Base-by-base conservation (phyloP, 2,113 vertebrate genomes). In the Psophia crepitans region DNA sequence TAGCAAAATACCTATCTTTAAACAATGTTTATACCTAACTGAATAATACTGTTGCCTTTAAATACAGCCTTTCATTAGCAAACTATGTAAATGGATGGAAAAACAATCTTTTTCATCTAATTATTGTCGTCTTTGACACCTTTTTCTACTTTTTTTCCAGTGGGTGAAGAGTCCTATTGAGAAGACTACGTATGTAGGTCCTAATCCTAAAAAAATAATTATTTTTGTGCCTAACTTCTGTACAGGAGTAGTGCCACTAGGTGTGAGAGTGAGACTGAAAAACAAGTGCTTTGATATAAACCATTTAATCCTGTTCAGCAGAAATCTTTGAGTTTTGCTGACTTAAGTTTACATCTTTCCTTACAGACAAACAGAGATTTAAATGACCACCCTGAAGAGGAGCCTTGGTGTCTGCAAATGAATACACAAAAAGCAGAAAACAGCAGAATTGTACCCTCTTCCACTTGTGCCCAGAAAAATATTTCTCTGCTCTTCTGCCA, bases 341-440 rank as follows among this genome's bases (percentile, higher is more conserved):
- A 58, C 46, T 71, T 71, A 44, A 64, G 78, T 91, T 92, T 80
- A 83, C n/a, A 65, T 73, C 33, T 90, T 75, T 49, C n/a, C 28
- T 61, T 79, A 83, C 91, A 76, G 54, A 65, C 11, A 71, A 90
- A 80, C 44, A 88, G 48, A 83, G 57, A 41, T 73, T 80, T 90
- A 86, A 95, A 73, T 77, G 79, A 58, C 44, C 68, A 90, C 71
- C 54, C 78, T 44, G 58, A 88, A 88, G 71, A 95, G 68, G 82
- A 92, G 82, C 30, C 79, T 95, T 43, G 5, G 23, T 86, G 83
- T 84, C 95, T 97, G 87, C 73, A 84, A 86, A 84, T 46, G 41
- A 93, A 89, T 94, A 93, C 6, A 93, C 84, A 94, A 77, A 86
- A 61, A 54, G 21, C n/a, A 93, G 32, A 84, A 91, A 95, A 43